Evolutionary conservation across 2,113 vertebrate genomes (phyloP), one percentile per base, ranked within the genome.

Genomic region (Trachemys scripta): DNA sequence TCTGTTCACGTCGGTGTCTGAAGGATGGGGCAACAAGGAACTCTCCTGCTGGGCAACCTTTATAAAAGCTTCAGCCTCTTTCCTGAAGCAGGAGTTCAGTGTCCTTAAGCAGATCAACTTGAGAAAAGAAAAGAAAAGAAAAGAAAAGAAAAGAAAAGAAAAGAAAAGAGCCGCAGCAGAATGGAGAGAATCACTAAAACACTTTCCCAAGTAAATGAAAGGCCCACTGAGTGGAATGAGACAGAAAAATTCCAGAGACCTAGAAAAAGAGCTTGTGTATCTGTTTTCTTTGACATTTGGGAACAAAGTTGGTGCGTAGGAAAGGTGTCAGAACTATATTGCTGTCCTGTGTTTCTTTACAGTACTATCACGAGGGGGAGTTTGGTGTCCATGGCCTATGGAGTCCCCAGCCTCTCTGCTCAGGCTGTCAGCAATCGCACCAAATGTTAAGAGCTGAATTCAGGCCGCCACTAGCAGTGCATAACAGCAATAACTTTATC

Each of bases 41-140:
- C 14, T 10, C 91, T 94, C 94, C 94, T 91, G 92, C 96, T 93
- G 96, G 42, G 91, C 95, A 94, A 97, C 95, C 96, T 97, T 97
- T 94, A 53, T 25, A 94, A 89, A 12, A 92, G 81, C 87, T 88
- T 80, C 50, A 81, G 84, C 10, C 92, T 49, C 31, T 94, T 65
- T 91, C 78, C 42, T 91, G 88, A 82, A 95, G 24, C 47, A 92
- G 59, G 83, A 97, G 82, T 76, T 86, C 85, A 82, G 9, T 14
- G 2, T 72, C 78, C 87, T 91, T 97, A 97, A 97, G 97, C 94
- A 97, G 95, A 93, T 93, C 87, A 29, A 95, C 96, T 96, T 96
- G 88, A 82, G 80, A 85, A 89, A 35, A 53, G 8, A 49, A 27
- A 84, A 17, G 80, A 84, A 90, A 82, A 83, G 38, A 16, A 19